These are phyloP conservation scores for Argynnis bischoffii DNA, from an alignment of 2,888 invertebrate genomes.

Conservation along the genomic window DNA sequence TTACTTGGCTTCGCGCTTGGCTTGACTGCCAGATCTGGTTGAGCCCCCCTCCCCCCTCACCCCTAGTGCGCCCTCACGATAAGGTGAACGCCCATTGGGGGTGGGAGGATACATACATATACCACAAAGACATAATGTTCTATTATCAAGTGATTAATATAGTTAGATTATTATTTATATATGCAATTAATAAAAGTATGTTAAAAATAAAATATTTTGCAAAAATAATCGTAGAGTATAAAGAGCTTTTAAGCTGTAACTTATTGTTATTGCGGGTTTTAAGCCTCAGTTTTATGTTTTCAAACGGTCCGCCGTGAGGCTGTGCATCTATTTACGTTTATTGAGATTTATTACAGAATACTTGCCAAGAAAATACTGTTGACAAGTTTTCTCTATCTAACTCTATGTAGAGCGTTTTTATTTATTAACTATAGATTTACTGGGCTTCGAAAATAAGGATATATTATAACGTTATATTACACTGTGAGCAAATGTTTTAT, in stretches of 20 bases:
- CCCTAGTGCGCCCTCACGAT: too few relatives aligned
- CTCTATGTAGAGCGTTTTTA: too few relatives aligned
- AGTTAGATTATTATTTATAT: not conserved
- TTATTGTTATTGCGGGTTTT: conserved; percentile 81
- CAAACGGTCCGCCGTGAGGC: conserved; percentile 51
- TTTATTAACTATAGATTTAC: too few relatives aligned
- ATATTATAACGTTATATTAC: not conserved
- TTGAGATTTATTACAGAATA: conserved; percentile 59
- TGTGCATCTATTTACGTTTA: conserved; percentile 65
- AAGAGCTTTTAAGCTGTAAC: conserved; percentile 72
- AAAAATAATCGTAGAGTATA: conserved; percentile 48
- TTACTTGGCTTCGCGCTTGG: too few relatives aligned
- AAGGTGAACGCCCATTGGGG: too few relatives aligned
- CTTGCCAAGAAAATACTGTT: conserved; percentile 49
- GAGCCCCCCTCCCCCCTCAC: too few relatives aligned
- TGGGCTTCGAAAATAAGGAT: not conserved
- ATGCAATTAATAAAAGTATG: not conserved
- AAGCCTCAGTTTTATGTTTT: conserved; percentile 80
- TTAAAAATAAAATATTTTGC: not conserved
- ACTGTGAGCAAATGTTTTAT: not conserved
- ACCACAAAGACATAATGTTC: too few relatives aligned
- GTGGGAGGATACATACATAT: too few relatives aligned
- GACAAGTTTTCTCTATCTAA: conserved; percentile 10
- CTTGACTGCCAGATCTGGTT: too few relatives aligned
- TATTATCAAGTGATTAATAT: too few relatives aligned